Conservation (phyloP, 92 coral and sea anemone species). For the Bergia puertoricense region DNA sequence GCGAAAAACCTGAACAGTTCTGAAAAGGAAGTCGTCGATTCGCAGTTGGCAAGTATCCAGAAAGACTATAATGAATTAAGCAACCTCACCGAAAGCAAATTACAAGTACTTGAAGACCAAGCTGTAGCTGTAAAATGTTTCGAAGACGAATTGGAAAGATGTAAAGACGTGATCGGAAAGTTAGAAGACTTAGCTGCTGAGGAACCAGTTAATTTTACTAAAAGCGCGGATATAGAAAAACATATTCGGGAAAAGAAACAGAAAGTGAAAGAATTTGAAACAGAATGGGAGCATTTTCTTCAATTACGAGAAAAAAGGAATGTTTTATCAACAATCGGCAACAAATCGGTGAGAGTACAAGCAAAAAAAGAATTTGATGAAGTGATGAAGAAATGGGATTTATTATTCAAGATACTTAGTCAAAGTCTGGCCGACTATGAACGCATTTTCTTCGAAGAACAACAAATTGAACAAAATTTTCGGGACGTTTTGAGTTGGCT, state of each 20-base stretch:
- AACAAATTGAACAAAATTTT: constrained; percentile 60
- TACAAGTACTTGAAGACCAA: constrained; percentile 35
- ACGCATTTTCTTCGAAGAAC: constrained; percentile 51
- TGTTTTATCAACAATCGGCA: not conserved
- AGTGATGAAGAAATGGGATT: constrained; percentile 63
- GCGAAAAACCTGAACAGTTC: constrained; percentile 40
- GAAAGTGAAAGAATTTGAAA: constrained; percentile 52
- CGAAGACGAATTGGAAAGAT: constrained; percentile 56
- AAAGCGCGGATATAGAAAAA: constrained; percentile 58
- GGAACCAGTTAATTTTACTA: constrained; percentile 43
- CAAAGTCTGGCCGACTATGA: constrained; percentile 62
- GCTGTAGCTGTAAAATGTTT: constrained; percentile 42
- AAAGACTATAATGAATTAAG: constrained; percentile 42
- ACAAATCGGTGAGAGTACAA: constrained; percentile 5
- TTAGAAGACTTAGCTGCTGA: constrained; percentile 46
- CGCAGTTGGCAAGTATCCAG: constrained; percentile 29
- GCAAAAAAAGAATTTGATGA: constrained; percentile 54
- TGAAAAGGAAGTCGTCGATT: constrained; percentile 49
- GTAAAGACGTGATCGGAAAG: constrained; percentile 47
- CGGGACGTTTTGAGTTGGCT: constrained; percentile 70
- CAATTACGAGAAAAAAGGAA: constrained; percentile 22
- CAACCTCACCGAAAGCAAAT: constrained; percentile 11
- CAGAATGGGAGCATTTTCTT: constrained; percentile 4
- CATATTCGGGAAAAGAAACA: constrained; percentile 59
- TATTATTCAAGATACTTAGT: constrained; percentile 55